These are phyloP conservation scores for Dioctria linearis DNA, from an alignment of 2,888 invertebrate genomes.

Conservation along the genomic window DNA sequence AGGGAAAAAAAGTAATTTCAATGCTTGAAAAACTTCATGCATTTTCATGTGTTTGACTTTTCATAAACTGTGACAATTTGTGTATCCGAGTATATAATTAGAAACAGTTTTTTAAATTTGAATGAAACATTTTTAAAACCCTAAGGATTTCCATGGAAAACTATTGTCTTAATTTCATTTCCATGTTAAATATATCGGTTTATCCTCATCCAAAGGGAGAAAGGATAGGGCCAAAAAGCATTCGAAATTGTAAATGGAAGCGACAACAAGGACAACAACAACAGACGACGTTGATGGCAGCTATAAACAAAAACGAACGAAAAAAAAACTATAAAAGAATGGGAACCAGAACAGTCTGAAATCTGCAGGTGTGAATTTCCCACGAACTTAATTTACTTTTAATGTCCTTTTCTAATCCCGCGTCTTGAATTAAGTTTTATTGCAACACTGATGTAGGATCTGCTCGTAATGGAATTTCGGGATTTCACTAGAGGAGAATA, in stretches of 20 bases:
- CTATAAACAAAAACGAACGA: not conserved
- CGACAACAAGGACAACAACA: too few species aligned
- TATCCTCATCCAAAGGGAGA: not conserved
- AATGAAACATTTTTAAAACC: too few species aligned
- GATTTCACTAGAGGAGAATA: conserved; percentile 40
- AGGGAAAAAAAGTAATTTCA: too few species aligned
- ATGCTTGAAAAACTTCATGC: too few species aligned
- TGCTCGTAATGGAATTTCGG: conserved; percentile 54
- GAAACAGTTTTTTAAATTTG: too few species aligned
- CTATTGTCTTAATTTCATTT: conserved; percentile 3
- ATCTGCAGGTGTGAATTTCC: conserved; percentile 54
- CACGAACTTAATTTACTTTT: conserved; percentile 57
- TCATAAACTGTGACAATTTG: too few species aligned
- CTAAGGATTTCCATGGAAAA: not conserved
- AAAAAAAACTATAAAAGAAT: not conserved
- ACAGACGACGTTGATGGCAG: not conserved
- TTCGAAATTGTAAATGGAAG: not conserved
- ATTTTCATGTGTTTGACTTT: too few species aligned
- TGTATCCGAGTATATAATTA: too few species aligned
- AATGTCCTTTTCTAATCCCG: conserved; percentile 47
- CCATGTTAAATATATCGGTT: not conserved
- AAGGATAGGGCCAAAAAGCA: not conserved
- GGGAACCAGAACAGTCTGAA: not conserved
- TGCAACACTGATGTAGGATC: conserved; percentile 33
- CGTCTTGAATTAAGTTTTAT: conserved; percentile 56